Base-by-base conservation (phyloP, 1,140 invertebrate genomes). In the Drosophila varians region DNA sequence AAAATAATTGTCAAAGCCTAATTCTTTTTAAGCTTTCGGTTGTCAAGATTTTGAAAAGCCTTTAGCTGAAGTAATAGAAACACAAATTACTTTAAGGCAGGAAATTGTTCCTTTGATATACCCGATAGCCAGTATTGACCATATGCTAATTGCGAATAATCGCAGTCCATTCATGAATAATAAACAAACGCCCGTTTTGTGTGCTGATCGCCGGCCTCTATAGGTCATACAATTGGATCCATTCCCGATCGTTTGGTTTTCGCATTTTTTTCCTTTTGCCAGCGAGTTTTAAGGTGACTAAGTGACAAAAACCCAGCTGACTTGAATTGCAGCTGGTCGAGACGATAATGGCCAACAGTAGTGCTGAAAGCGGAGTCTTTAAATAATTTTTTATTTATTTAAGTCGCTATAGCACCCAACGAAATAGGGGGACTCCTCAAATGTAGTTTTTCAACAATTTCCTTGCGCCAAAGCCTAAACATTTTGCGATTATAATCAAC, bases 121-220 rank as follows among this genome's bases (percentile, higher is more conserved):
- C 28, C 26, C 21, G 4, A 14, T 66, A 6, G 2, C 28, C 8
- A 26, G 14, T 26, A 9, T 43, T 34, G 42, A 45, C 38, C 46
- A 9, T 66, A 68, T 68, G 64, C 61, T 68, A 68, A 68, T 68
- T 68, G 64, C 64, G 47, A 28, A 68, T 68, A 66, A 68, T 68
- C 43, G 14, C 38, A 66, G 61, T 21, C 61, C 64, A 68, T 68
- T 68, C 64, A 68, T 68, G 64, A 68, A 68, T 68, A 68, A 68
- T 66, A 68, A 68, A 68, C 64, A 68, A 66, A 66, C 64, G 64
- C 66, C 4, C 60, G 62, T 66, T 68, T 68, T 68, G 64, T 66
- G 61, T 45, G 47, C 14, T 26, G 61, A 68, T 68, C 46, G 64
- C 60, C 21, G 19, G 14, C 31, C 43, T 14, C 64, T 16, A 53